Base-by-base conservation (phyloP, 53 echinoderm and acorn worm species). In the Paelopatides confundens region DNA sequence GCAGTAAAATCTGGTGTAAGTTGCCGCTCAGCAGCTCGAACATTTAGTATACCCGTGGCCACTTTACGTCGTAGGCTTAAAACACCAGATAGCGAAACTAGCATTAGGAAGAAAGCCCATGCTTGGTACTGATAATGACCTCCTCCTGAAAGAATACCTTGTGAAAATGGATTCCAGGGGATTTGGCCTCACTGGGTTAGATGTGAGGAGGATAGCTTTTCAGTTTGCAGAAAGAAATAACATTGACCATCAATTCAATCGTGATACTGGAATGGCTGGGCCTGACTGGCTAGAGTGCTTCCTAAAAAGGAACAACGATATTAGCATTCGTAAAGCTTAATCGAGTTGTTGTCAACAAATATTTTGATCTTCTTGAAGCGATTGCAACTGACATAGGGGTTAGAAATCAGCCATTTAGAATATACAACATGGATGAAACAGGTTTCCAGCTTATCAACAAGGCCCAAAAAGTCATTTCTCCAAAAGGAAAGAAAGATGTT, bases 161-260 rank as follows among this genome's bases (percentile, higher is more conserved):
- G 50, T 77, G 28, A 77, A 24, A 10, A 77, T 77, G 77, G 77
- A 49, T 77, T 77, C 77, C 11, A 77, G 77, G 77, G 77, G 77
- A 14, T 77, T 77, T 48, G 77, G 77, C 23, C 47, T 31, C 4
- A 77, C 46, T 77, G 30, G 47, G 26, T 77, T 77, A 26, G 77
- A 43, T 11, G 77, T 77, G 35, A 77, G 77, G 77, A 77, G 77
- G 77, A 28, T 77, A 48, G 51, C 77, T 51, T 50, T 77, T 17
- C 52, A 77, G 48, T 77, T 49, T 77, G 77, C 77, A 28, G 48
- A 77, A 50, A 46, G 13, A 43, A 31, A 67, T 17, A 67, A 67
- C 32, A 77, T 77, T 47, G 36, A 77, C 27, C 77, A 77, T 77
- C 30, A 12, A 26, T 9, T 28, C 30, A 27, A 77, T 10, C 49